A percentile compares a stretch with the other conserved stretches of the same genome.
Conservation (phyloP, 2,797 vertebrate genomes). For the Anguilla anguilla region DNA sequence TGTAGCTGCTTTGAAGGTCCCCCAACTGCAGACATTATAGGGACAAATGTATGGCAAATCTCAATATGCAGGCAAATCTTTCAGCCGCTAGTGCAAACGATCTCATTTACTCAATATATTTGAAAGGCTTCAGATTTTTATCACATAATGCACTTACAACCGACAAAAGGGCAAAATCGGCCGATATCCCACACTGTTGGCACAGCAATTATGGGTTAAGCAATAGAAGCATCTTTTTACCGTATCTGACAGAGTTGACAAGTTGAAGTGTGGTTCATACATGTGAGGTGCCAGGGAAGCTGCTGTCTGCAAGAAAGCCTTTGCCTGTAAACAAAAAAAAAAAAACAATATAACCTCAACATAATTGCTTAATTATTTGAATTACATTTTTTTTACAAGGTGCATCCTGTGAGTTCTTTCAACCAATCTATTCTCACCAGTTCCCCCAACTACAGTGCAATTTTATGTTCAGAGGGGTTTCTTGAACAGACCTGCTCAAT, state of each 20-base stretch:
- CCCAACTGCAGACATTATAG: slow-evolving; percentile 79
- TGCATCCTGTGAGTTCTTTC: neutral
- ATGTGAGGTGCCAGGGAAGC: slow-evolving; percentile 88
- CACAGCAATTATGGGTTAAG: neutral
- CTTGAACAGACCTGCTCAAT: slow-evolving; percentile 82
- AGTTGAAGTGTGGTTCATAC: slow-evolving; percentile 97
- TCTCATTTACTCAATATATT: neutral
- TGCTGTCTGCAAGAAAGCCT: slow-evolving; percentile 91
- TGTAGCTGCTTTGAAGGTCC: slow-evolving; percentile 94
- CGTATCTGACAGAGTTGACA: slow-evolving; percentile 89
- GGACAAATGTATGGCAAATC: slow-evolving; percentile 25
- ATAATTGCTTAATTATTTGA: neutral
- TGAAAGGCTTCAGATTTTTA: neutral
- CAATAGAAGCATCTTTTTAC: slow-evolving; percentile 64
- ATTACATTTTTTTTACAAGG: neutral
- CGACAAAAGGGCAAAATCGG: neutral
- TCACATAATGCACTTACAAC: neutral
- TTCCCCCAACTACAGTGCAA: neutral
- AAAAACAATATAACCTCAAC: neutral
- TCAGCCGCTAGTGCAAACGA: neutral
- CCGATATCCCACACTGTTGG: neutral
- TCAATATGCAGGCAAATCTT: neutral
- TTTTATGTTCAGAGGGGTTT: neutral
- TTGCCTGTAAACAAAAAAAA: slow-evolving; percentile 74
- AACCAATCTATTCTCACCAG: neutral